These are phyloP conservation scores for Cygnus buccinator DNA, from an alignment of 2,113 vertebrate species.

Conservation along the genomic window DNA sequence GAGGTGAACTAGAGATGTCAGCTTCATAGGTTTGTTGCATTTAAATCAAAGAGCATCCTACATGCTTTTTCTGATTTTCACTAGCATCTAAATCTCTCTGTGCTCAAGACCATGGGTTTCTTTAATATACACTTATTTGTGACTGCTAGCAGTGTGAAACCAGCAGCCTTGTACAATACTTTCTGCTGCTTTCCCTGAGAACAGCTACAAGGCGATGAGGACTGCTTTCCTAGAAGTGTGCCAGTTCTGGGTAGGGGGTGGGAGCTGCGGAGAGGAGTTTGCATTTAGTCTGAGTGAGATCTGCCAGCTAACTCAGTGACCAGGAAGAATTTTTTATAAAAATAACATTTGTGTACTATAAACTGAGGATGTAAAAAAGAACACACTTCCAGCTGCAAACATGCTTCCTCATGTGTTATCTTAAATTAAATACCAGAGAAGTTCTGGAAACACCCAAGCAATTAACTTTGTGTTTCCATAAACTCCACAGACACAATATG, in stretches of 20 bases:
- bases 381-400: slow-evolving; percentile 43
- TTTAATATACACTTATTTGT: not conserved
- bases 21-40: not conserved
- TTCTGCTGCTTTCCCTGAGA: not conserved
- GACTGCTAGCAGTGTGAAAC: accelerated
- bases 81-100: not conserved
- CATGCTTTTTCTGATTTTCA: not conserved
- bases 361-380: slow-evolving; percentile 63
- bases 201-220: not conserved
- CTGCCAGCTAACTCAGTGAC: not conserved
- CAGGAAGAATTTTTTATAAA: slow-evolving; percentile 69
- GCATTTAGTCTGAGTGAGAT: not conserved
- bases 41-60: not conserved
- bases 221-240: not conserved
- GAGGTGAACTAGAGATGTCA: not conserved
- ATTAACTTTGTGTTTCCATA: slow-evolving; percentile 56
- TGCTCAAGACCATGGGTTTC: not conserved
- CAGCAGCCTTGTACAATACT: not conserved
- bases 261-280: not conserved
- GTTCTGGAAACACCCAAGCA: slow-evolving; percentile 52
- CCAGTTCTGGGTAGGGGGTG: not conserved
- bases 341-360: slow-evolving; percentile 73
- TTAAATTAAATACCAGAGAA: slow-evolving; percentile 51
- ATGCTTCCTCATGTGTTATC: slow-evolving; percentile 60
- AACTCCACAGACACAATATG: slow-evolving; percentile 7